Percentiles rank a stretch among this genome's conserved stretches.
These are phyloP conservation scores for Hylaeus anthracinus DNA, from an alignment of 1,140 invertebrate genomes.

Conservation along the genomic window DNA sequence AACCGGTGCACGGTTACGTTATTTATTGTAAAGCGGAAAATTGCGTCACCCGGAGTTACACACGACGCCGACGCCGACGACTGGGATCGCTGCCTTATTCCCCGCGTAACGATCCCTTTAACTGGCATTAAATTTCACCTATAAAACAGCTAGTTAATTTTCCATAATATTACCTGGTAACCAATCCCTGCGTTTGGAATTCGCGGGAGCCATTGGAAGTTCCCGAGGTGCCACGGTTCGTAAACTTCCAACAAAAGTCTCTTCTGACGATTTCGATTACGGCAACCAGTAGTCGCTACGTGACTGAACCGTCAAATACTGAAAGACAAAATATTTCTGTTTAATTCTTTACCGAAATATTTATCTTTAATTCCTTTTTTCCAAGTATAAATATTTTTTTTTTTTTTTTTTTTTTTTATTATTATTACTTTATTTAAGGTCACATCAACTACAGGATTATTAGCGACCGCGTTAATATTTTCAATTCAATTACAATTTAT, in stretches of 20 bases:
- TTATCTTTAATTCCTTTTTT: no score
- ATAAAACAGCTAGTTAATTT: conserved; percentile 26
- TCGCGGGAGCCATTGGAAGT: conserved; percentile 15
- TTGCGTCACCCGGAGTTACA: conserved; percentile 25
- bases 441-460: no score
- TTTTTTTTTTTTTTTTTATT: no score
- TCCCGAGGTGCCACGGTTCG: conserved; percentile 26
- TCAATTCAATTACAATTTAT: no score
- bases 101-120: not conserved
- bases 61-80: not conserved
- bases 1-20: not conserved
- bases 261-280: conserved; percentile 13
- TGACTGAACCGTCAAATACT: no score
- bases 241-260: conserved; percentile 31
- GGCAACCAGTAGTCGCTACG: no score
- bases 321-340: no score
- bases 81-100: not conserved
- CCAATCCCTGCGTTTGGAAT: not conserved
- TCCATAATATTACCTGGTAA: not conserved
- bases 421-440: no score
- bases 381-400: no score
- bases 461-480: no score
- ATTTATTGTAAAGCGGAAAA: conserved; percentile 26
- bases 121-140: conserved; percentile 29
- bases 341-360: no score